phyloP scores from a whole-genome alignment of 2,113 vertebrate genomes.

The Speoplatyrhinus poulsoni region DNA sequence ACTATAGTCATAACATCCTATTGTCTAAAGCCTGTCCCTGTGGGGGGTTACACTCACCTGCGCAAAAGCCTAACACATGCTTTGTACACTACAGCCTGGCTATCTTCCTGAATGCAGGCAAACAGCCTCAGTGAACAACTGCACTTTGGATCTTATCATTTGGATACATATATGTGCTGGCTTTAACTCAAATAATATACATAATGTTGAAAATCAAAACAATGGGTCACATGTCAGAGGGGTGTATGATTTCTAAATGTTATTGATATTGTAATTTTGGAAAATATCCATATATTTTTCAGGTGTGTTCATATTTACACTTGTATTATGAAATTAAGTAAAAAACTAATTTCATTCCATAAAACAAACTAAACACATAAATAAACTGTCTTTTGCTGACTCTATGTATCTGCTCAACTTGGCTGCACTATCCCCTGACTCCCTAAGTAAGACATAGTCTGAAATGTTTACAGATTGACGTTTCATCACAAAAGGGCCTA shows the following conservation, averaged over 20 bases:
- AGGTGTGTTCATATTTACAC: not conserved
- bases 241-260: too few species aligned
- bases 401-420: not conserved
- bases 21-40: too few species aligned
- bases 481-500: slow-evolving; percentile 46
- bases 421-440: not conserved
- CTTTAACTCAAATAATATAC: not conserved
- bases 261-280: too few species aligned
- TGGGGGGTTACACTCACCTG: too few species aligned
- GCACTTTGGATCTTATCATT: slow-evolving; percentile 50
- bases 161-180: not conserved
- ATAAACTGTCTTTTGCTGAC: not conserved
- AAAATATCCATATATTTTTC: too few species aligned
- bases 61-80: too few species aligned
- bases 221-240: too few species aligned
- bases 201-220: too few species aligned
- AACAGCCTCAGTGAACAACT: slow-evolving; percentile 8
- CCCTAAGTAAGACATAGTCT: slow-evolving; percentile 43
- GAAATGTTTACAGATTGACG: slow-evolving; percentile 31
- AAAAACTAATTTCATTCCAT: not conserved
- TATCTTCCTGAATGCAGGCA: slow-evolving; percentile 21
- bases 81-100: slow-evolving; percentile 31
- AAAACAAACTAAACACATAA: not conserved
- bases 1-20: too few species aligned
- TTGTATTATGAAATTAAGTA: not conserved